A percentile compares a stretch with the other conserved stretches of the same genome.
These are phyloP conservation scores for Halcyon leucocephala DNA, from an alignment of 2,797 vertebrate species.

Conservation along the genomic window DNA sequence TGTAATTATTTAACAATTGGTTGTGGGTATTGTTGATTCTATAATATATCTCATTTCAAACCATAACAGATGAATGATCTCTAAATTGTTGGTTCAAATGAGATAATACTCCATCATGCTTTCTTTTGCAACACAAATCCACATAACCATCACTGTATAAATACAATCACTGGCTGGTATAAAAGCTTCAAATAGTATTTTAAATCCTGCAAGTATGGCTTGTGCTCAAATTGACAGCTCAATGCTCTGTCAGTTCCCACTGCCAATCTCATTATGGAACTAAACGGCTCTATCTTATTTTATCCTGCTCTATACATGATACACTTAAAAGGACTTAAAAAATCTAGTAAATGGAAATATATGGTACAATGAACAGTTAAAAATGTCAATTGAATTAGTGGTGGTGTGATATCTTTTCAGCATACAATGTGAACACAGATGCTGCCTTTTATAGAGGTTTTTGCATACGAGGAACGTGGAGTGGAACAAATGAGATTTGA, in stretches of 20 bases:
- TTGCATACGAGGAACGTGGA: slow-evolving; percentile 62
- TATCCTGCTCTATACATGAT: slow-evolving; percentile 24
- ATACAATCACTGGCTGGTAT: slow-evolving; percentile 43
- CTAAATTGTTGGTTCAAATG: slow-evolving; percentile 32
- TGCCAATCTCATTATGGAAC: slow-evolving; percentile 53
- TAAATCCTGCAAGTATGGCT: slow-evolving; percentile 48
- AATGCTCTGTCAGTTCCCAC: slow-evolving; percentile 51
- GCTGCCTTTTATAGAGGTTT: slow-evolving; percentile 65
- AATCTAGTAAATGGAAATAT: slow-evolving; percentile 69
- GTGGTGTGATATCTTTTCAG: slow-evolving; percentile 51
- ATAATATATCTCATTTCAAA: slow-evolving; percentile 19
- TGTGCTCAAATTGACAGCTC: slow-evolving; percentile 54
- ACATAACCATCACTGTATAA: slow-evolving; percentile 31
- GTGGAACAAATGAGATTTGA: slow-evolving; percentile 80
- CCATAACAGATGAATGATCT: slow-evolving; percentile 45
- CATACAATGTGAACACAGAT: slow-evolving; percentile 51
- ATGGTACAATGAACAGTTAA: slow-evolving; percentile 65
- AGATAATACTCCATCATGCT: slow-evolving; percentile 14
- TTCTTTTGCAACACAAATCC: slow-evolving; percentile 47
- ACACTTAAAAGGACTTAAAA: slow-evolving; percentile 63
- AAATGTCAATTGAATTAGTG: slow-evolving; percentile 71
- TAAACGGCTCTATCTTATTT: slow-evolving; percentile 39
- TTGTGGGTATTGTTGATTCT: background rate
- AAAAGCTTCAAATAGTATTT: slow-evolving; percentile 55
- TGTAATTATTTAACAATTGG: background rate